These are phyloP conservation scores for Desmophyllum pertusum DNA, from an alignment of 92 coral and sea anemone genomes.

Conservation along the genomic window DNA sequence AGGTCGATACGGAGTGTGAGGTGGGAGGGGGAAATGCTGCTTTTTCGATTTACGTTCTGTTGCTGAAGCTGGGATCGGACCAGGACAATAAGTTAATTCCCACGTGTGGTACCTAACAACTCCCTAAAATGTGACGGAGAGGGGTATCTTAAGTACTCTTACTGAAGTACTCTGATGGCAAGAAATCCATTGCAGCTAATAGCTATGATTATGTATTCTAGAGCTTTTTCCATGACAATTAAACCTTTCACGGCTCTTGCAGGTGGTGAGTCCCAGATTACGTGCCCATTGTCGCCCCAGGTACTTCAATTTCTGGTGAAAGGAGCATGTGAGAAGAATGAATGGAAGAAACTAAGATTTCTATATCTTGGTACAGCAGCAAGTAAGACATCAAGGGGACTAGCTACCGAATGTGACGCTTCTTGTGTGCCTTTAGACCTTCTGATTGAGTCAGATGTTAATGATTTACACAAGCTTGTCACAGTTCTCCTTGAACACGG, in stretches of 20 bases:
- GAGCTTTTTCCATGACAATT: neutral
- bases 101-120: neutral
- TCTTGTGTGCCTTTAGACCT: constrained; percentile 66
- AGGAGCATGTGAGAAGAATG: constrained; percentile 48
- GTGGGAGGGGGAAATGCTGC: too few relatives aligned
- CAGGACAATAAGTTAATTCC: too few relatives aligned
- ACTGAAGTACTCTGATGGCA: too few relatives aligned
- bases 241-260: neutral
- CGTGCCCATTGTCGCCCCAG: constrained; percentile 54
- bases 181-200: neutral
- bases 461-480: constrained; percentile 44
- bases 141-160: too few relatives aligned
- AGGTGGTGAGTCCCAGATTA: constrained; percentile 72
- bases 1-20: too few relatives aligned
- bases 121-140: neutral
- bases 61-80: neutral
- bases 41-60: too few relatives aligned
- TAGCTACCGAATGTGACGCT: constrained; percentile 78
- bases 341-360: constrained; percentile 72
- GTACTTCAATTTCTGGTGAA: constrained; percentile 51
- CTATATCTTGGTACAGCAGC: constrained; percentile 75
- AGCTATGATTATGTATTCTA: neutral
- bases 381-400: constrained; percentile 58
- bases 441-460: constrained; percentile 51
- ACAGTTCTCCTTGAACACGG: constrained; percentile 48